These are phyloP conservation scores for Sander vitreus DNA, from an alignment of 2,113 vertebrate genomes.

Conservation along the genomic window DNA sequence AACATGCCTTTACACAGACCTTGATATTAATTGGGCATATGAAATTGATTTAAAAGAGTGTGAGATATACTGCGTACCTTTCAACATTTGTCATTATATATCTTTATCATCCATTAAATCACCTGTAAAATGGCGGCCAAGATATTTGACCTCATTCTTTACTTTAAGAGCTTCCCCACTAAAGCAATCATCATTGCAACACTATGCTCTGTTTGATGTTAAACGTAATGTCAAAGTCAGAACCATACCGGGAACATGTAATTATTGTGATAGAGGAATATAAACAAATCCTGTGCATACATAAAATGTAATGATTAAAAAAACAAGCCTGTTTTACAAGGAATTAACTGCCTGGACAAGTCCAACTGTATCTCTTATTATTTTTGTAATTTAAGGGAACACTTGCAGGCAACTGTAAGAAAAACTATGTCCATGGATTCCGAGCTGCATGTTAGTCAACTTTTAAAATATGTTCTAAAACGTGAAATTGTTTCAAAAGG, in stretches of 20 bases:
- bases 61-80: not conserved
- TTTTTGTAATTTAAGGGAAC: not conserved
- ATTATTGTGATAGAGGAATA: not conserved
- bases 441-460: not conserved
- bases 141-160: slow-evolving; percentile 2
- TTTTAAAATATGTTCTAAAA: slow-evolving; percentile 35
- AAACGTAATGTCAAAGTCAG: not conserved
- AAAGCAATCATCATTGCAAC: not conserved
- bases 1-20: not conserved
- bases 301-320: not conserved
- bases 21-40: not conserved
- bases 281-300: not conserved
- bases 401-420: not conserved
- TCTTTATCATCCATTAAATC: not conserved
- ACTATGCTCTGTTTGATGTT: not conserved
- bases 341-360: not conserved
- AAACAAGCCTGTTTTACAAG: not conserved
- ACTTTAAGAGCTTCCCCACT: not conserved
- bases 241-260: not conserved
- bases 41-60: not conserved
- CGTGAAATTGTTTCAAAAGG: slow-evolving; percentile 10
- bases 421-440: not conserved
- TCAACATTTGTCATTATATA: not conserved
- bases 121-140: not conserved
- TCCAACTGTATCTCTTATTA: not conserved